Evolutionary conservation across 37 sponge, comb jelly and placozoan species (phyloP).

Genomic region (Beroe ovata): DNA sequence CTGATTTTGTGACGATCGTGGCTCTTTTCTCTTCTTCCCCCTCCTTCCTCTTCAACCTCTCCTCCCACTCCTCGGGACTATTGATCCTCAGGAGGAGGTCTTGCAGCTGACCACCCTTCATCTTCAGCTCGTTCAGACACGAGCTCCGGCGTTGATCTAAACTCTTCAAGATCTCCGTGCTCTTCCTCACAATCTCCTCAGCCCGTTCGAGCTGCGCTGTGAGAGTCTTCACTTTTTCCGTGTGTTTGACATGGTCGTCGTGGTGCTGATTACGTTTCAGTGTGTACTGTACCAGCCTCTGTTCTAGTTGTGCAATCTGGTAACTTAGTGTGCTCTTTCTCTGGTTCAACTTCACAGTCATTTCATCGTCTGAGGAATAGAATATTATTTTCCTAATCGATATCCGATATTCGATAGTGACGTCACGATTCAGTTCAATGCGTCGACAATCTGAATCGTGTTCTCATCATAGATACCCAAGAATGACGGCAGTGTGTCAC

Average conservation of each 20-base stretch:
- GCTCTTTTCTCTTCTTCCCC: no score
- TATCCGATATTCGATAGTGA: no score
- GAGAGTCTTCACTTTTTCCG: neutral
- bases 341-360: neutral
- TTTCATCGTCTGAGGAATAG: neutral
- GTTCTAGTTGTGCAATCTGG: slow-evolving; percentile 55
- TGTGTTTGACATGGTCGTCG: slow-evolving; percentile 12
- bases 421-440: no score
- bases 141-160: neutral
- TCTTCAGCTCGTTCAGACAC: slow-evolving; percentile 2
- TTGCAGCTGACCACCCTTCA: neutral
- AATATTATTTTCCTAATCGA: no score
- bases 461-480: no score
- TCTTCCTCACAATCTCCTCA: neutral
- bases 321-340: neutral
- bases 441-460: no score
- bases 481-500: no score
- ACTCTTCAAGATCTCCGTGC: neutral
- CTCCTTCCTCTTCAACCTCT: no score
- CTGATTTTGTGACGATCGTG: no score
- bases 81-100: neutral
- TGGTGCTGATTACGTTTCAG: slow-evolving; percentile 12
- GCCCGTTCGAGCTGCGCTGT: neutral
- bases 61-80: slow-evolving; percentile 5
- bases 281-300: slow-evolving; percentile 43